These are phyloP conservation scores for Cephus pygmeus DNA, from an alignment of 2,888 invertebrate species.

Conservation along the genomic window DNA sequence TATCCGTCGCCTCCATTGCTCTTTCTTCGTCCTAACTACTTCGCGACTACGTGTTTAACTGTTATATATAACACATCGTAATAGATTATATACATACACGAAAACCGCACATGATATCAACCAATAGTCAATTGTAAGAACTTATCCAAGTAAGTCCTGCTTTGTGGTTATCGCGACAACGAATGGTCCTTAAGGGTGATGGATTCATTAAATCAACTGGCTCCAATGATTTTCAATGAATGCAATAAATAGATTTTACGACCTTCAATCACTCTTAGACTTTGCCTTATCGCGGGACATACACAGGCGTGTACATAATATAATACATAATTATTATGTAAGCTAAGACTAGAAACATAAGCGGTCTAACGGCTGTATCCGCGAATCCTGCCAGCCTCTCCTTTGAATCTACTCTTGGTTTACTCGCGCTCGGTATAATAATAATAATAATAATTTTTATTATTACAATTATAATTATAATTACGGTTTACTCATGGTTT, in stretches of 20 bases:
- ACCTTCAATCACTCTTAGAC: background rate
- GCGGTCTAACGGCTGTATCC: background rate
- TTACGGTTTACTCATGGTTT: background rate
- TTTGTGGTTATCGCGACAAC: background rate
- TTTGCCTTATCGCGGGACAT: background rate
- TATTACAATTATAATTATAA: background rate
- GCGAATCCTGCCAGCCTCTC: background rate
- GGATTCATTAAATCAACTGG: background rate
- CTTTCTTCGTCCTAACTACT: background rate
- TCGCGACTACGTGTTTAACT: background rate
- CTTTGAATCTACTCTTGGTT: background rate
- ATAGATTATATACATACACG: background rate
- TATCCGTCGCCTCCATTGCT: background rate
- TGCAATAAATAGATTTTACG: background rate
- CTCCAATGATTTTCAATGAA: background rate
- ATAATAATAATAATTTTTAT: background rate
- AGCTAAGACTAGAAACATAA: background rate
- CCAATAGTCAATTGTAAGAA: background rate
- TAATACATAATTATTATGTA: background rate
- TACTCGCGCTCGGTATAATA: background rate
- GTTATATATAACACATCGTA: background rate
- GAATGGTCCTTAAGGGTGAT: background rate
- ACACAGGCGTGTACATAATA: background rate
- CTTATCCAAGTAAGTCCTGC: background rate
- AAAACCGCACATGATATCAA: background rate